Conservation (phyloP, 2,888 invertebrate genomes). For the Hypsopygia costalis region DNA sequence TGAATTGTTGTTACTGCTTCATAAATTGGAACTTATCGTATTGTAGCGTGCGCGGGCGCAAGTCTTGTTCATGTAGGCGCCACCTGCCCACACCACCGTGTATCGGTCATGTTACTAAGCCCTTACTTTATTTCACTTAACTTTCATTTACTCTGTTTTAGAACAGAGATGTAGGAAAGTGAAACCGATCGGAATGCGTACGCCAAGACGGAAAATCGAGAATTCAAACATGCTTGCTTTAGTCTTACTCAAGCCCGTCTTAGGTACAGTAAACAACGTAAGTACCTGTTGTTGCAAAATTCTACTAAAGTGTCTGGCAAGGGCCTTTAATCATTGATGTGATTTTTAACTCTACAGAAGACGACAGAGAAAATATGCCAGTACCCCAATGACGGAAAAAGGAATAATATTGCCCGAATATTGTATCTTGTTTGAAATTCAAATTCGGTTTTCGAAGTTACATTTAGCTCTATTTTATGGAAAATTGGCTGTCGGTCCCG, state of each 20-base stretch:
- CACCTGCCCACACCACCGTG: slow-evolving; percentile 45
- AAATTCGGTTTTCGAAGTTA: too few relatives aligned
- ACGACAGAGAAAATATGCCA: too few relatives aligned
- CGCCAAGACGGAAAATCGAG: not conserved
- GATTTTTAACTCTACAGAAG: too few relatives aligned
- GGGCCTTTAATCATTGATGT: too few relatives aligned
- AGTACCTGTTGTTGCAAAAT: too few relatives aligned
- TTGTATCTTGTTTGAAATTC: too few relatives aligned
- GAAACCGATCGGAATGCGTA: slow-evolving; percentile 2
- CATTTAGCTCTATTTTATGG: too few relatives aligned
- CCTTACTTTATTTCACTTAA: slow-evolving; percentile 31
- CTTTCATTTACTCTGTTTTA: slow-evolving; percentile 33
- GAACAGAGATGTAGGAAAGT: slow-evolving; percentile 26
- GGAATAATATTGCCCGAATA: too few relatives aligned
- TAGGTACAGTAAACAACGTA: too few relatives aligned
- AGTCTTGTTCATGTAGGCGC: slow-evolving; percentile 38
- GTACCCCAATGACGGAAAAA: too few relatives aligned
- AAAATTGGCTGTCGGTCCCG: too few relatives aligned
- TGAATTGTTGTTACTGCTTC: not conserved
- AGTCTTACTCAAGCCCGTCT: not conserved
- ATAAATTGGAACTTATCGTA: not conserved
- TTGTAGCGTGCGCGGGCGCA: slow-evolving; percentile 20
- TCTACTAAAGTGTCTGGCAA: too few relatives aligned
- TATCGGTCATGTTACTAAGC: slow-evolving; percentile 33
- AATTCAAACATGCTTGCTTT: not conserved